Percentiles rank a stretch among this genome's conserved stretches.
phyloP scores from a whole-genome alignment of 2,797 vertebrate species.

The Nannoperca australis region DNA sequence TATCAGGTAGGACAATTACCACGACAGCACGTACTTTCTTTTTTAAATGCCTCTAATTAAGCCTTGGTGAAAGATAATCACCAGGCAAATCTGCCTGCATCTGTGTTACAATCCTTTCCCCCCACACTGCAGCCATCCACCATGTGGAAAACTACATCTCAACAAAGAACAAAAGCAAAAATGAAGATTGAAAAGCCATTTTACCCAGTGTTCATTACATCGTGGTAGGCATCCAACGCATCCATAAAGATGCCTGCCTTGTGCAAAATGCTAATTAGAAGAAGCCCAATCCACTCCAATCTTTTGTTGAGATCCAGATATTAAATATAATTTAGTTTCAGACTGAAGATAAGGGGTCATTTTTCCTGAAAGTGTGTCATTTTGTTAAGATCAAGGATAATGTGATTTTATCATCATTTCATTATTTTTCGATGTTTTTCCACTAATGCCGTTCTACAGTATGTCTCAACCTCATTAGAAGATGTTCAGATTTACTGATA shows the following conservation, averaged over 20 bases:
- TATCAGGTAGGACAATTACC: constrained; percentile 62
- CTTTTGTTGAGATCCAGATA: constrained; percentile 58
- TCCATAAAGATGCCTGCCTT: constrained; percentile 35
- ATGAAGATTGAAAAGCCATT: constrained; percentile 42
- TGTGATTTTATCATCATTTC: constrained; percentile 65
- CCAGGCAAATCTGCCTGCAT: constrained; percentile 66
- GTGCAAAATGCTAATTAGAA: constrained; percentile 67
- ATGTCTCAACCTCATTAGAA: constrained; percentile 63
- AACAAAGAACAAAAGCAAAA: constrained; percentile 53
- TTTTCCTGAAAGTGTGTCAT: constrained; percentile 50
- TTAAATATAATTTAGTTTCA: constrained; percentile 57
- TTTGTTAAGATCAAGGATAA: constrained; percentile 61
- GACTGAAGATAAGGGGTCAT: constrained; percentile 48
- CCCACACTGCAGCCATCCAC: constrained; percentile 39
- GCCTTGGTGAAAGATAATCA: constrained; percentile 73
- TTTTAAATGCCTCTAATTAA: constrained; percentile 71
- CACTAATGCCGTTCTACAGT: constrained; percentile 15
- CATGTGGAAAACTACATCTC: constrained; percentile 45
- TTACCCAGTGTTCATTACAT: constrained; percentile 46
- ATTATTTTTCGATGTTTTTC: constrained; percentile 53
- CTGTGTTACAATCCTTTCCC: constrained; percentile 59
- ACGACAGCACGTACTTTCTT: constrained; percentile 51
- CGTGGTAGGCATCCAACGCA: constrained; percentile 46
- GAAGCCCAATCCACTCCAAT: constrained; percentile 29
- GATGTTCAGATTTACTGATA: constrained; percentile 66